Evolutionary conservation across 2,797 vertebrate genomes (phyloP).

Genomic region (Oophaga sylvatica): DNA sequence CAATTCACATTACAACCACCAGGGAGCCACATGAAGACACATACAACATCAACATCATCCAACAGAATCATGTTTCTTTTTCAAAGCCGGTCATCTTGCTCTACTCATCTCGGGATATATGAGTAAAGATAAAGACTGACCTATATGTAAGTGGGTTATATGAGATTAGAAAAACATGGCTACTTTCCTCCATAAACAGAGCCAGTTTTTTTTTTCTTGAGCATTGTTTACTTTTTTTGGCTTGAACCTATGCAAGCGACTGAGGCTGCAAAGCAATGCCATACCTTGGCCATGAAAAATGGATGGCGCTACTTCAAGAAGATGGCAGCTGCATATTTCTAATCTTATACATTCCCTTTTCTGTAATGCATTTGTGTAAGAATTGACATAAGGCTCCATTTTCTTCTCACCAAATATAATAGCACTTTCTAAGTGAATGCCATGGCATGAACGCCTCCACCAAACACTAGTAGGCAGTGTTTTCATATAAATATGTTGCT

Average conservation of each 20-base stretch:
- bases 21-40: no score
- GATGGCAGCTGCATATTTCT: neutral
- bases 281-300: neutral
- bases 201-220: neutral
- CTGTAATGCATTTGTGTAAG: neutral
- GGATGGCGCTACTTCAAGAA: neutral
- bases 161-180: neutral
- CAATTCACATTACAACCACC: no score
- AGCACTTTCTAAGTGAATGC: slow-evolving; percentile 1
- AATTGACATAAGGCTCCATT: neutral
- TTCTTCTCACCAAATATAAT: neutral
- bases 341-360: neutral
- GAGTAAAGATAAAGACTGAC: no score
- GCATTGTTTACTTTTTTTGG: neutral
- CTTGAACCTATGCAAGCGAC: neutral
- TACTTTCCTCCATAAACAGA: neutral
- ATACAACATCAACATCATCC: no score
- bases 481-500: neutral
- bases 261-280: neutral
- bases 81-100: no score
- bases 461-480: no score
- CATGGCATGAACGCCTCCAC: neutral
- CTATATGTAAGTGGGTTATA: neutral
- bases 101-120: no score
- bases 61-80: no score